A percentile compares a stretch with the other conserved stretches of the same genome.
These are phyloP conservation scores for Drosophila kambysellisi DNA, from an alignment of 2,888 invertebrate genomes.

Conservation along the genomic window DNA sequence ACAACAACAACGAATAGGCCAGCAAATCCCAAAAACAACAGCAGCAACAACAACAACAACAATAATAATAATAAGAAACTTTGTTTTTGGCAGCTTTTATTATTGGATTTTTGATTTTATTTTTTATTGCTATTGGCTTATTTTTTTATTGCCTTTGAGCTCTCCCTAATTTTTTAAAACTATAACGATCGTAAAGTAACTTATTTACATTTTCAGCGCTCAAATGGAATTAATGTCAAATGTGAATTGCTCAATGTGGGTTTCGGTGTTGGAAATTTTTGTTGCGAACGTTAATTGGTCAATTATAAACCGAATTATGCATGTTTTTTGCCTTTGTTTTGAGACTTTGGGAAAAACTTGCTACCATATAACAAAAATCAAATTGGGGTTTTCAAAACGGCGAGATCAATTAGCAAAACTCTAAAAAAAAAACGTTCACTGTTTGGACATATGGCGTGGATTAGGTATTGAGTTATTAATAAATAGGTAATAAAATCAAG, in stretches of 20 bases:
- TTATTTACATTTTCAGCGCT: background rate
- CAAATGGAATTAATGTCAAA: constrained; percentile 33
- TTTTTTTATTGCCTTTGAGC: constrained; percentile 17
- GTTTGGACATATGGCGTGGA: background rate
- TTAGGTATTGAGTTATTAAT: background rate
- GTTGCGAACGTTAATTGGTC: constrained; percentile 37
- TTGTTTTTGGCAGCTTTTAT: constrained; percentile 17
- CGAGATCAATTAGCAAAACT: constrained; percentile 53
- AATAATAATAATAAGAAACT: constrained; percentile 15
- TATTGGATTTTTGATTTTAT: constrained; percentile 16
- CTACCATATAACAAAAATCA: constrained; percentile 49
- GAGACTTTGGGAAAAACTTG: constrained; percentile 8
- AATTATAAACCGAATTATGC: constrained; percentile 29
- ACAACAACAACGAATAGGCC: background rate
- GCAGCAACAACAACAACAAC: constrained; percentile 9
- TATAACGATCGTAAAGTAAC: constrained; percentile 19
- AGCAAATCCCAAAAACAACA: background rate
- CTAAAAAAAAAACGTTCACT: background rate
- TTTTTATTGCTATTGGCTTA: constrained; percentile 18
- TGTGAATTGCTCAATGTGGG: constrained; percentile 38
- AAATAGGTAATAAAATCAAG: background rate
- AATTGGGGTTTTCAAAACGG: constrained; percentile 53
- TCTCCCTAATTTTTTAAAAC: constrained; percentile 42
- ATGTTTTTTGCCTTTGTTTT: constrained; percentile 3
- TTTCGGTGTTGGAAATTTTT: constrained; percentile 49